phyloP scores from a whole-genome alignment of 2,797 vertebrate genomes.

The Apodemus agrarius region DNA sequence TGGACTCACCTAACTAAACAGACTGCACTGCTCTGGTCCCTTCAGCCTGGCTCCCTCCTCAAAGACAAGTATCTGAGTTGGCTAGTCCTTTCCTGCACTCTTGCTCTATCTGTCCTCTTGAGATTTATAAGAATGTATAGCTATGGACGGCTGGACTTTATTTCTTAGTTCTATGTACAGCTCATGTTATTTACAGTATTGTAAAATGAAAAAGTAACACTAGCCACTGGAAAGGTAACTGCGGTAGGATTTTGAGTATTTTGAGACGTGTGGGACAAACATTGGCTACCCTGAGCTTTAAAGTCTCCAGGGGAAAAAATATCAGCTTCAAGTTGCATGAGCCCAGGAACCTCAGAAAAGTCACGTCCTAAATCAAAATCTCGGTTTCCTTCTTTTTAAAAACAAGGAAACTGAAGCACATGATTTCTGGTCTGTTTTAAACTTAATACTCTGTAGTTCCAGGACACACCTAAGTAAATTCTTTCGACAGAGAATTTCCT shows the following conservation, averaged over 20 bases:
- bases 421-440: not conserved
- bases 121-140: not conserved
- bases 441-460: not conserved
- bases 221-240: not conserved
- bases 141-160: not conserved
- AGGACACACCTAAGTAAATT: not conserved
- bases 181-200: not conserved
- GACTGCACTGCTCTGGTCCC: not conserved
- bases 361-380: too few species aligned
- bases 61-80: not conserved
- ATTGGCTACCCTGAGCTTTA: not conserved
- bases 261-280: not conserved
- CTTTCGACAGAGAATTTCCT: not conserved
- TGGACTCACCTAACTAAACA: not conserved
- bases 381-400: constrained; percentile 34
- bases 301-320: not conserved
- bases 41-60: not conserved
- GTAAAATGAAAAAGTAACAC: not conserved
- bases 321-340: not conserved
- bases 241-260: not conserved
- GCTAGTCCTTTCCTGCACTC: too few species aligned
- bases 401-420: constrained; percentile 19
- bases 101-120: not conserved
- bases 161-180: not conserved
- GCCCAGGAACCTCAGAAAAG: not conserved